Conservation (phyloP, 2,888 invertebrate genomes). For the Hedya salicella region DNA sequence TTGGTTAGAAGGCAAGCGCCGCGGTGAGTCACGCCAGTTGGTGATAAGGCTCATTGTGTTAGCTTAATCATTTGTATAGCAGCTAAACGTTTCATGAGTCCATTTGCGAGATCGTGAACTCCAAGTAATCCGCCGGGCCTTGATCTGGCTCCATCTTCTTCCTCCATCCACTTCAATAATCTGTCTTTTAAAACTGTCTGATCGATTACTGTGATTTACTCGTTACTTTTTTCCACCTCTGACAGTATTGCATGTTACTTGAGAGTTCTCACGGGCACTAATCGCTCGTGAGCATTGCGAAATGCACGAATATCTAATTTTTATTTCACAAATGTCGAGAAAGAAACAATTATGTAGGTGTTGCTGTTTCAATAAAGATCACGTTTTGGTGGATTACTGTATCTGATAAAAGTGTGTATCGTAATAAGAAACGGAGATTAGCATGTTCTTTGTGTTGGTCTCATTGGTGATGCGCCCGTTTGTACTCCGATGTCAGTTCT, state of each 20-base stretch:
- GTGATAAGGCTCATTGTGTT: constrained; percentile 62
- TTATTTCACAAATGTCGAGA: constrained; percentile 31
- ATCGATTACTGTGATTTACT: constrained; percentile 37
- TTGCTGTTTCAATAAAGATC: constrained; percentile 29
- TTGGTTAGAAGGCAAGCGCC: constrained; percentile 47
- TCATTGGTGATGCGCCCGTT: constrained; percentile 29
- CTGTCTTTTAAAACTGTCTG: too few species aligned
- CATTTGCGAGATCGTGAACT: constrained; percentile 42
- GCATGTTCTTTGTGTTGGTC: constrained; percentile 30
- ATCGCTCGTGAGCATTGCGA: constrained; percentile 29
- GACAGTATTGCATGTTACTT: constrained; percentile 36
- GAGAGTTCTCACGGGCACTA: constrained; percentile 25
- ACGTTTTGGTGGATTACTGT: constrained; percentile 29
- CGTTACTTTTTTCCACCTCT: constrained; percentile 23
- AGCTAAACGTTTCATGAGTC: constrained; percentile 31
- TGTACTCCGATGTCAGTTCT: constrained; percentile 17
- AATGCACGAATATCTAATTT: constrained; percentile 35
- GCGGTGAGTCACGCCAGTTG: constrained; percentile 54
- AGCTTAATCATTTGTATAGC: constrained; percentile 55
- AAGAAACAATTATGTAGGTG: constrained; percentile 31
- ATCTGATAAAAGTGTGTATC: constrained; percentile 35
- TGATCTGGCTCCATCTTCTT: constrained; percentile 35
- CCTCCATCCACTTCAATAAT: too few species aligned
- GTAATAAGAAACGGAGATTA: constrained; percentile 25
- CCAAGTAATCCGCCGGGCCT: constrained; percentile 35